Evolutionary conservation across 2,888 invertebrate species (phyloP).

Genomic region (Drymonia ruficornis): DNA sequence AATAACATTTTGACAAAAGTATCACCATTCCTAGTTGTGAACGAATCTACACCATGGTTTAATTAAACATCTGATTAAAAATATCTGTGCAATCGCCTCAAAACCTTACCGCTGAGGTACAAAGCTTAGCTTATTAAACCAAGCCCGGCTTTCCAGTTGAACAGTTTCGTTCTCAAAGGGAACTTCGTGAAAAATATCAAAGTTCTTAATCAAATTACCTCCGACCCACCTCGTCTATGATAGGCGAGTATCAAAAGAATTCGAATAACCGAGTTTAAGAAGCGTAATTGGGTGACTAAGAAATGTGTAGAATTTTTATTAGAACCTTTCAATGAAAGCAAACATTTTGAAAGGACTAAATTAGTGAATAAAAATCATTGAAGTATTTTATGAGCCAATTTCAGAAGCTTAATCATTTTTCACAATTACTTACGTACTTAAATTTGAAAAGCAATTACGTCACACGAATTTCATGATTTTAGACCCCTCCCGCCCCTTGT

Average conservation of each 20-base stretch:
- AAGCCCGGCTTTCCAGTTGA: slow-evolving; percentile 13
- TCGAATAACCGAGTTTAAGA: slow-evolving; percentile 32
- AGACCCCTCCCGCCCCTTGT: too few species aligned
- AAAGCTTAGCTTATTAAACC: slow-evolving; percentile 25
- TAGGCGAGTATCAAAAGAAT: slow-evolving; percentile 39
- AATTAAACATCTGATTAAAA: neutral
- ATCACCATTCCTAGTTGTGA: too few species aligned
- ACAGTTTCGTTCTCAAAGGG: slow-evolving; percentile 23
- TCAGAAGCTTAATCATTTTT: too few species aligned
- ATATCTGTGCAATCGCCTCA: slow-evolving; percentile 10
- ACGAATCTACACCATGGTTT: too few species aligned
- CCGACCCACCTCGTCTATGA: slow-evolving; percentile 27
- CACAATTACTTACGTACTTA: too few species aligned
- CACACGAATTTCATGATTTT: too few species aligned
- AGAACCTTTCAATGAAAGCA: neutral
- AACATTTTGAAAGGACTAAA: neutral
- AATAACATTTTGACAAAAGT: too few species aligned
- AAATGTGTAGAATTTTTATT: neutral
- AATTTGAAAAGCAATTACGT: too few species aligned
- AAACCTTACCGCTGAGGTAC: slow-evolving; percentile 11
- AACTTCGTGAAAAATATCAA: slow-evolving; percentile 55
- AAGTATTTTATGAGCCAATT: too few species aligned
- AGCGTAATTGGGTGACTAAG: slow-evolving; percentile 7
- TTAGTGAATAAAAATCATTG: neutral
- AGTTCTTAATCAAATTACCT: slow-evolving; percentile 64